Evolutionary conservation across 2,888 invertebrate genomes (phyloP).

Genomic region (Metacarcinus magister): DNA sequence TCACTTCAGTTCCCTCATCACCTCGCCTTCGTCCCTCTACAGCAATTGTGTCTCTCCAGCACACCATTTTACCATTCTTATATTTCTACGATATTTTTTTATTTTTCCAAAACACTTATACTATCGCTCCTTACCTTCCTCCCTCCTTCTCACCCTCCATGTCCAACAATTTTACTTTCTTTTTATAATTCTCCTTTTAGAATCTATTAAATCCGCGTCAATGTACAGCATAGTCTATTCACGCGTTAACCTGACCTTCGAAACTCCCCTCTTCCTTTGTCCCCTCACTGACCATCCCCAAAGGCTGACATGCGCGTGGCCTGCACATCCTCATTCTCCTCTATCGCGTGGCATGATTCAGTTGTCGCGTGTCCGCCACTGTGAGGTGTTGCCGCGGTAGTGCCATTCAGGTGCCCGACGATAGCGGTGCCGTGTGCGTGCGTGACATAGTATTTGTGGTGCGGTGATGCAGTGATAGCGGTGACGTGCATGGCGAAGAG

Average conservation of each 20-base stretch:
- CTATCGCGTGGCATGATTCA: background rate
- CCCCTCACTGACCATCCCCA: conserved; percentile 37
- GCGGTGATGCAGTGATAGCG: background rate
- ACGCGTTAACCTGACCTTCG: background rate
- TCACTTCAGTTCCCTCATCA: no score
- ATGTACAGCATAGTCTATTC: background rate
- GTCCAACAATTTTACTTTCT: background rate
- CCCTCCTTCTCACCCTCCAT: background rate
- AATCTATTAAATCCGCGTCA: background rate
- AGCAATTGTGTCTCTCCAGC: no score
- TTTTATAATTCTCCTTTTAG: background rate
- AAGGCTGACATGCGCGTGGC: conserved; percentile 28
- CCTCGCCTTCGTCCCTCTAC: no score
- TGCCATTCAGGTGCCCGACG: background rate
- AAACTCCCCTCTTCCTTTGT: conserved; percentile 19
- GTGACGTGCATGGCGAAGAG: background rate
- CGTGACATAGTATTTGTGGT: background rate
- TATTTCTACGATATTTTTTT: background rate
- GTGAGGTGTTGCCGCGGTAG: conserved; percentile 13
- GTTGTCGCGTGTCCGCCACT: conserved; percentile 17
- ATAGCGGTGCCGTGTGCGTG: background rate
- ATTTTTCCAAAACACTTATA: background rate
- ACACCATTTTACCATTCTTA: no score
- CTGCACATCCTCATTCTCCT: background rate
- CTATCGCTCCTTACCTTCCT: background rate